These are phyloP conservation scores for Desoria tigrina DNA, from an alignment of 2,888 invertebrate species.

Conservation along the genomic window DNA sequence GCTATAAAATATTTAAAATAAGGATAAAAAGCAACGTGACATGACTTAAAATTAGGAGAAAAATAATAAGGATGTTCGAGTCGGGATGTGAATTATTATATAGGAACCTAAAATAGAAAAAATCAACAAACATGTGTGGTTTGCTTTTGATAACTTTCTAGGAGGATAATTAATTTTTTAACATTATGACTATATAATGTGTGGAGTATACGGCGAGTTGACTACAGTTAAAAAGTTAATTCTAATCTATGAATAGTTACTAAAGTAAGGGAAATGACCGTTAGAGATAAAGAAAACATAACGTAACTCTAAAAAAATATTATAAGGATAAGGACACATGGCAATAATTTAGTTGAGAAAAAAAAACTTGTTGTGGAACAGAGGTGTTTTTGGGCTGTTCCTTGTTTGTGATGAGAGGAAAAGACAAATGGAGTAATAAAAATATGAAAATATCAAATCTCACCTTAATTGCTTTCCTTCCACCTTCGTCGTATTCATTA, in stretches of 20 bases:
- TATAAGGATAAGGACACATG: constrained; percentile 2
- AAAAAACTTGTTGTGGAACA: constrained; percentile 8
- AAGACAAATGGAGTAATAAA: constrained; percentile 44
- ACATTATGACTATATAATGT: constrained; percentile 4
- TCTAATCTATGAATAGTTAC: background rate
- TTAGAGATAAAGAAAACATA: background rate
- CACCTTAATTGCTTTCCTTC: too few relatives aligned
- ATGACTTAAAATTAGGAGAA: too few relatives aligned
- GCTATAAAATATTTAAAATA: too few relatives aligned
- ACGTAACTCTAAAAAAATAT: too few relatives aligned
- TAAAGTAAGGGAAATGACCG: background rate
- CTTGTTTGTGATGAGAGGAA: constrained; percentile 37
- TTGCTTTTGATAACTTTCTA: too few relatives aligned
- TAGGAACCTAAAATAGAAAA: too few relatives aligned
- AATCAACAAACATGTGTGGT: too few relatives aligned
- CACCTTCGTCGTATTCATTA: too few relatives aligned
- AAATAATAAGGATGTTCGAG: too few relatives aligned
- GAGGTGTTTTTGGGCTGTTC: constrained; percentile 16
- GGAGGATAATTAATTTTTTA: background rate
- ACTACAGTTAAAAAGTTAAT: background rate
- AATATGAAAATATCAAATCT: constrained; percentile 10
- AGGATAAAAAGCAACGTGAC: too few relatives aligned
- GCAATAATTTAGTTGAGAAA: constrained; percentile 6
- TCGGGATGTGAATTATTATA: too few relatives aligned
- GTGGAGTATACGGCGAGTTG: background rate